Evolutionary conservation across 2,797 vertebrate species (phyloP), one percentile per base, ranked within the genome.

Genomic region (Peromyscus attwateri): DNA sequence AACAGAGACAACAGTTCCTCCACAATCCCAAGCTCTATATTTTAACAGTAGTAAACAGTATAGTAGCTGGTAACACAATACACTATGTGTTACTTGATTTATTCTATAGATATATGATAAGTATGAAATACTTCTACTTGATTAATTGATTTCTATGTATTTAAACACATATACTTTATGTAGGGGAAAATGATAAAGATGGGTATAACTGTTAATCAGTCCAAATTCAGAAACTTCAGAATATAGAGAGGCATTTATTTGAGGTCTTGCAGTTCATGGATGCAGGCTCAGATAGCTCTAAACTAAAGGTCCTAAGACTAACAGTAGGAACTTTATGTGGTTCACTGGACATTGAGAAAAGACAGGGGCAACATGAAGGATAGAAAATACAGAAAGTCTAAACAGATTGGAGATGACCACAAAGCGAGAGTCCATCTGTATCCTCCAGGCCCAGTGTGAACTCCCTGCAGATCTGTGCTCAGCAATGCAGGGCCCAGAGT

Each of bases 101-200:
- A 60, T n/a, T 73, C 49, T 17, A n/a, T 52, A 68, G 6, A 29
- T 87, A 52, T 34, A 75, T 92, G 52, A 49, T 40, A 64, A 64
- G 52, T 52, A 46, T 66, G 55, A 93, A 77, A 27, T 79, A 16
- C 76, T 92, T 68, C 10, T 83, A 55, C 60, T 57, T 89, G 70
- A 55, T 85, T 16, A 76, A 62, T 73, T 71, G 68, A 49, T 87
- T 94, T 81, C 68, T 81, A 3, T 62, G 6, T 73, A 27, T 93
- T 88, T 89, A 89, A 95, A 84, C 21, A 87, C 8, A 40, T n/a
- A 29, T 0, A 81, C 6, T 5, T 79, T 49, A 40, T 11, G 29
- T 87, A 37, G 37, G 37, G 71, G n/a, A 11, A 89, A 40, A 80
- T 82, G n/a, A 49, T 79, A 95, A 89, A 87, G 23, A 70, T 77